Conservation (phyloP, 2,113 vertebrate genomes). For the Phasianus colchicus region DNA sequence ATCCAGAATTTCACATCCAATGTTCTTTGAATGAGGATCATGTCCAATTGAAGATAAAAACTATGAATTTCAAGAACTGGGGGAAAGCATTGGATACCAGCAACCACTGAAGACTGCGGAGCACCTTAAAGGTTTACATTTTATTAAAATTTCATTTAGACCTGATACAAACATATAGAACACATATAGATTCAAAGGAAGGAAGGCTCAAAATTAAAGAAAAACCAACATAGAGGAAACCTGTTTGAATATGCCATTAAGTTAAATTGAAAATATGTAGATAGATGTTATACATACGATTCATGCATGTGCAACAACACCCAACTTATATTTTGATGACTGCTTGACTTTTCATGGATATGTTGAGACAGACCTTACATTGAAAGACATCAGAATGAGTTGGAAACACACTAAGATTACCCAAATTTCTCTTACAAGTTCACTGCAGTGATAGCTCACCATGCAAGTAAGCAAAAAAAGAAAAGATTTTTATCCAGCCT, state of each 20-base stretch:
- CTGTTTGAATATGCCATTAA: background rate
- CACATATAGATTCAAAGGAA: background rate
- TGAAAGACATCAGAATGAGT: background rate
- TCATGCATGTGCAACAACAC: background rate
- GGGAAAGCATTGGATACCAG: background rate
- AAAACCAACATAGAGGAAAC: background rate
- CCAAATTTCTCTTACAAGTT: background rate
- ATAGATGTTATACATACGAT: background rate
- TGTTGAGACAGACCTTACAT: background rate
- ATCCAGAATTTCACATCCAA: background rate
- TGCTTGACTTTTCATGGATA: background rate
- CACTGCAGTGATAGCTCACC: background rate
- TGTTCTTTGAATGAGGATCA: too few relatives aligned
- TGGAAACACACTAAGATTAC: background rate
- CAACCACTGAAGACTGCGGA: background rate
- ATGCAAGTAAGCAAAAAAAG: background rate
- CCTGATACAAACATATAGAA: background rate
- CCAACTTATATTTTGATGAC: background rate
- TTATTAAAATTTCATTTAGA: background rate
- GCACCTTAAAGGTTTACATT: background rate
- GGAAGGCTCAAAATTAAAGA: background rate
- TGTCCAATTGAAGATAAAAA: background rate
- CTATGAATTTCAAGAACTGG: background rate
- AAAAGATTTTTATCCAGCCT: background rate
- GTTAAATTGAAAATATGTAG: background rate